Evolutionary conservation across 2,113 vertebrate species (phyloP).

Genomic region (Caranx melampygus): DNA sequence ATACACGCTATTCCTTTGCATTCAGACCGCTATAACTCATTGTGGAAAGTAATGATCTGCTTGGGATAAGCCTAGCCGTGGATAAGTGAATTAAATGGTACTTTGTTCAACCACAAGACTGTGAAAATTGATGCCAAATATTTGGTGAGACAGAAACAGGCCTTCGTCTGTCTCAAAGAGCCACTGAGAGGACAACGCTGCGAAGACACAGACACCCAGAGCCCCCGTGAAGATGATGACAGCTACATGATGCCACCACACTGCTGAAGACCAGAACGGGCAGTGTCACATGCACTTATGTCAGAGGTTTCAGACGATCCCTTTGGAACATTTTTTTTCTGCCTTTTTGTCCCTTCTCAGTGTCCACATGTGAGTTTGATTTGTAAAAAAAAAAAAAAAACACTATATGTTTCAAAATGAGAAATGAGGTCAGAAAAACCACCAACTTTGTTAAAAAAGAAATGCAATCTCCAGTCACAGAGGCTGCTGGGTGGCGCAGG

Average conservation of each 20-base stretch:
- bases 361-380: constrained; percentile 74
- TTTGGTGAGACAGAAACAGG: constrained; percentile 64
- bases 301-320: constrained; percentile 46
- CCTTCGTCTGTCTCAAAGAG: constrained; percentile 58
- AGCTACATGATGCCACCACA: constrained; percentile 63
- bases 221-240: constrained; percentile 58
- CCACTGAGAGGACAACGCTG: constrained; percentile 58
- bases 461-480: constrained; percentile 66
- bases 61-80: constrained; percentile 49
- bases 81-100: constrained; percentile 71
- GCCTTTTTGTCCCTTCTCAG: constrained; percentile 33
- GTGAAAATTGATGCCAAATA: constrained; percentile 70
- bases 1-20: constrained; percentile 9
- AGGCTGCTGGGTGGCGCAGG: constrained; percentile 35
- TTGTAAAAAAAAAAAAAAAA: constrained; percentile 60
- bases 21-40: constrained; percentile 44
- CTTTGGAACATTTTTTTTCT: constrained; percentile 21
- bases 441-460: constrained; percentile 55
- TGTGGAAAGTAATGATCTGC: constrained; percentile 60
- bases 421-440: constrained; percentile 73
- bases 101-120: constrained; percentile 63
- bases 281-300: constrained; percentile 58
- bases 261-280: constrained; percentile 50
- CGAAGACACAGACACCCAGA: constrained; percentile 43
- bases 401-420: constrained; percentile 67